A percentile compares a stretch with the other conserved stretches of the same genome.
These are phyloP conservation scores for Tenthredo distinguenda DNA, from an alignment of 2,888 invertebrate species.

Conservation along the genomic window DNA sequence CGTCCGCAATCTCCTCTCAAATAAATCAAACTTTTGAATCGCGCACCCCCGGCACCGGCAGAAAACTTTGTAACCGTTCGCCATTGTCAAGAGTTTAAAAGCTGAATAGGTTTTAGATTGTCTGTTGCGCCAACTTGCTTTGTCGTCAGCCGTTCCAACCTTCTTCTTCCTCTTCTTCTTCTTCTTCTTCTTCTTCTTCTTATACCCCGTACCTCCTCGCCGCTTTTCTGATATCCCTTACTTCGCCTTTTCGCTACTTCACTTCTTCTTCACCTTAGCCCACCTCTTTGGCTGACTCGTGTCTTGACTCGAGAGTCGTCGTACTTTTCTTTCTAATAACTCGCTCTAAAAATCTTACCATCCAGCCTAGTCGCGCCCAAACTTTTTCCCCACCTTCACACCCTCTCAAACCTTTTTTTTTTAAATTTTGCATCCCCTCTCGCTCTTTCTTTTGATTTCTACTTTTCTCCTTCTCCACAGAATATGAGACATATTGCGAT, in stretches of 20 bases:
- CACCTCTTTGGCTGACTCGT: slow-evolving; percentile 15
- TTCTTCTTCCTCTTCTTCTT: slow-evolving; percentile 42
- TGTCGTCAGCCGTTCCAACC: slow-evolving; percentile 66
- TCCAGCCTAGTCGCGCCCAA: background rate
- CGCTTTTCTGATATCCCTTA: background rate
- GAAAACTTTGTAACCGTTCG: slow-evolving; percentile 74
- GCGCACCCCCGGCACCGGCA: slow-evolving; percentile 62
- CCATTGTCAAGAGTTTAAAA: slow-evolving; percentile 77
- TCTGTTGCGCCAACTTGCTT: slow-evolving; percentile 72
- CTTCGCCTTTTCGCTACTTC: background rate
- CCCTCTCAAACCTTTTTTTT: background rate
- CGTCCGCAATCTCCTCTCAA: slow-evolving; percentile 75
- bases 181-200: slow-evolving; percentile 36
- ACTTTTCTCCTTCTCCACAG: background rate
- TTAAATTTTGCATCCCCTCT: background rate
- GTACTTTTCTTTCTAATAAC: slow-evolving; percentile 26
- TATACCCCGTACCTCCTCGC: slow-evolving; percentile 10
- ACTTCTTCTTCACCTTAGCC: slow-evolving; percentile 20
- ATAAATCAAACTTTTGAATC: slow-evolving; percentile 78
- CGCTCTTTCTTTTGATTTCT: background rate
- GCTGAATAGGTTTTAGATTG: slow-evolving; percentile 77
- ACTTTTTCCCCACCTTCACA: background rate
- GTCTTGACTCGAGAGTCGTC: slow-evolving; percentile 34
- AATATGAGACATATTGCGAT: background rate
- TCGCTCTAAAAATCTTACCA: background rate